Conservation (phyloP, 2,888 invertebrate species). For the Eupithecia exiguata region DNA sequence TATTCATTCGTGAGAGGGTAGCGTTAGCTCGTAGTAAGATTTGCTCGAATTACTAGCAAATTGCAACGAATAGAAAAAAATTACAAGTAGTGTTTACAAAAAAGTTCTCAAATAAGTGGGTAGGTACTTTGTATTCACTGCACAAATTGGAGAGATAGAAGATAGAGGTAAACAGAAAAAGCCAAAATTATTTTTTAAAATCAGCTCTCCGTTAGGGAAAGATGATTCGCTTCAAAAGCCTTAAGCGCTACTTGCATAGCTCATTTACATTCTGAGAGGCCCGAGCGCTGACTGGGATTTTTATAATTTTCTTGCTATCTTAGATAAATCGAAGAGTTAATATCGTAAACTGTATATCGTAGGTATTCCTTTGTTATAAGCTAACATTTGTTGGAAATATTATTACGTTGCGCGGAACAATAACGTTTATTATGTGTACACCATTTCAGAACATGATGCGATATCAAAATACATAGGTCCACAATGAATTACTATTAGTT, state of each 20-base stretch:
- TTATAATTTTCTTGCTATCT: not conserved
- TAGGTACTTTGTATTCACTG: not conserved
- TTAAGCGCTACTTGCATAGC: not conserved
- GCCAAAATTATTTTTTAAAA: not conserved
- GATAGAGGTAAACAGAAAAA: not conserved
- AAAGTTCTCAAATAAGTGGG: not conserved
- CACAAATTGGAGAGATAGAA: not conserved
- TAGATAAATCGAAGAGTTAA: not conserved
- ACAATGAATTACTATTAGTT: not conserved
- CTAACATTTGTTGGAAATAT: not conserved
- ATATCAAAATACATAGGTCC: not conserved
- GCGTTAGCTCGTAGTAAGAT: not conserved
- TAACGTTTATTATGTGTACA: too few relatives aligned
- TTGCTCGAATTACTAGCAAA: not conserved
- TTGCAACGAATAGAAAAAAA: not conserved
- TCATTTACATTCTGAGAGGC: conserved; percentile 5
- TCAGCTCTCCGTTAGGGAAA: conserved; percentile 1
- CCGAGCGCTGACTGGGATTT: conserved; percentile 8
- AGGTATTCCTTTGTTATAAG: not conserved
- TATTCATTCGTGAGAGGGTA: not conserved
- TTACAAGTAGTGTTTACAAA: not conserved
- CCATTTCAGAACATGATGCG: not conserved
- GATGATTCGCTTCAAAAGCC: conserved; percentile 4
- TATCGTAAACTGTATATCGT: not conserved
- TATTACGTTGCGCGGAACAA: not conserved